Base-by-base conservation (phyloP, 30 jellyfish, hydroid and myxozoan species). In the Turritopsis dohrnii region DNA sequence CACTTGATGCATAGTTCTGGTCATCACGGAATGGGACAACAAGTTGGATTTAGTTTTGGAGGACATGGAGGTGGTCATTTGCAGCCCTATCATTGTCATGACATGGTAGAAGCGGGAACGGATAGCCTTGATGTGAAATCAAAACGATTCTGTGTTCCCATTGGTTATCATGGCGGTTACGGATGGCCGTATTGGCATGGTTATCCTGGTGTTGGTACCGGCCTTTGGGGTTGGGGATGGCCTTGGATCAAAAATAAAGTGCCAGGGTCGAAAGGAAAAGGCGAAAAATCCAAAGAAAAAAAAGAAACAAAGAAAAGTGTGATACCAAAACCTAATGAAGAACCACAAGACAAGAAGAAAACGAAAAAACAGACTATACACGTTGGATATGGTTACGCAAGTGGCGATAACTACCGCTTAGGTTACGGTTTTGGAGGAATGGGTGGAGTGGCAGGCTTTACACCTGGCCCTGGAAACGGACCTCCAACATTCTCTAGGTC, bases 111-210 rank as follows among this genome's bases (percentile, higher is more conserved):
- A 30, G 79, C 73, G 25, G 76, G 52, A 16, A 66, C 19, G 7
- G 83, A 25, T 17, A 71, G 41, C 21, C 79, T 65, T 23, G 74
- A 85, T 22, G 72, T 83, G 22, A 71, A 53, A 60, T 79, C 96
- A 41, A 89, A 85, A 74, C 92, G 99, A 29, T 94, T 94, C 90
- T 94, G 99, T 71, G 96, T 94, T 22, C 99, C 99, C 53, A 83
- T 94, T 65, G 99, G 99, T n/a, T 89, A 94, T 72, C 89, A 94
- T 66, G 96, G 97, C 8, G 98, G 98, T 0, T 94, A 94, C 71
- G 96, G 96, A 52, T 89, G 94, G 94, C 99, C 99, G 1, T 94
- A 90, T 85, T 94, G 97, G 97, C 99, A 94, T 72, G 99, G 99
- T 4, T 94, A 94, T 54, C 99, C 99, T 8, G 99, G 99, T 25